A percentile compares a stretch with the other conserved stretches of the same genome.
Conservation (phyloP, 92 coral and sea anemone species). For the Phymanthus crucifer region DNA sequence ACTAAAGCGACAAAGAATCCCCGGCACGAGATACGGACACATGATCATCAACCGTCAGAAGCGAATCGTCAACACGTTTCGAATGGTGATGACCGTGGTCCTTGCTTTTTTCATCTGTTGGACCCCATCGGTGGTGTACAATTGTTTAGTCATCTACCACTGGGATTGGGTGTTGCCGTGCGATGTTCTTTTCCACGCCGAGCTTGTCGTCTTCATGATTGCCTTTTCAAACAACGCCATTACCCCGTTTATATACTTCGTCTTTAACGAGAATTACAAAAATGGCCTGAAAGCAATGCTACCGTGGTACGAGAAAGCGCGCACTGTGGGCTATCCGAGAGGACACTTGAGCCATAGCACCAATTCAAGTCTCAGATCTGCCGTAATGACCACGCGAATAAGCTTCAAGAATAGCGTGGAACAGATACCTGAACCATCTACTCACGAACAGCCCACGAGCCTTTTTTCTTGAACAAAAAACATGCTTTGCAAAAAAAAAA, state of each 20-base stretch:
- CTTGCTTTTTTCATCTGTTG: constrained; percentile 45
- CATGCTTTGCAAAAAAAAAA: too few relatives aligned
- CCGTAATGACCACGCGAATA: constrained; percentile 14
- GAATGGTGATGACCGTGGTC: constrained; percentile 52
- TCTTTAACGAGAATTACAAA: constrained; percentile 42
- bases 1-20: constrained; percentile 42
- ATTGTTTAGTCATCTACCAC: constrained; percentile 5
- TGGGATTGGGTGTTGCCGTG: constrained; percentile 32
- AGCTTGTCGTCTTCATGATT: neutral
- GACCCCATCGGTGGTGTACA: constrained; percentile 33
- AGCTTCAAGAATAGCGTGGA: constrained; percentile 34
- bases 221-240: constrained; percentile 41
- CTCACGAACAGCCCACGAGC: neutral
- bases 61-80: constrained; percentile 38
- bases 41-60: constrained; percentile 44
- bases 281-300: constrained; percentile 36
- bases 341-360: constrained; percentile 37
- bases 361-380: constrained; percentile 40
- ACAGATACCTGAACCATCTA: constrained; percentile 5
- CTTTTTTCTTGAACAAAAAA: neutral
- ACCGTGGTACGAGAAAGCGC: constrained; percentile 42
- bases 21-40: constrained; percentile 44
- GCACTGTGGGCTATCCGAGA: constrained; percentile 13
- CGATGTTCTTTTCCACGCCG: neutral
- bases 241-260: constrained; percentile 40